Percentiles rank a stretch among this genome's conserved stretches.
These are phyloP conservation scores for Gibbula magus DNA, from an alignment of 2,888 invertebrate genomes.

Conservation along the genomic window DNA sequence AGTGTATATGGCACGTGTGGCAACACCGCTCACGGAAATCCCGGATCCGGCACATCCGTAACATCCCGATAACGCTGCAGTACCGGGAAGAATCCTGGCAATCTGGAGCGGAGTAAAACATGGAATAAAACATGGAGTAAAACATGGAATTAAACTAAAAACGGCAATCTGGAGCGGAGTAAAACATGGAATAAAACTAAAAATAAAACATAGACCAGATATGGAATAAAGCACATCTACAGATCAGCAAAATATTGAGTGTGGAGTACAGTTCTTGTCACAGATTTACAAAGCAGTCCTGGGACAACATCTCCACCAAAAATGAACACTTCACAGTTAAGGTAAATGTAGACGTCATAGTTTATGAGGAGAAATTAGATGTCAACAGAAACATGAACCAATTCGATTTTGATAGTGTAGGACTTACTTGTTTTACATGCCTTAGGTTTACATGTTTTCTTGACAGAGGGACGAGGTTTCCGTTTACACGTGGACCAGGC, in stretches of 20 bases:
- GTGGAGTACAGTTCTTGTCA: no score
- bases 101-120: constrained; percentile 34
- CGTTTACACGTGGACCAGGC: constrained; percentile 52
- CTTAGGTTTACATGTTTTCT: constrained; percentile 53
- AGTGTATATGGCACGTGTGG: constrained; percentile 44
- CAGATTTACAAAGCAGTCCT: no score
- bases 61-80: constrained; percentile 54
- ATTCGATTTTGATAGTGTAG: no score
- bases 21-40: constrained; percentile 58
- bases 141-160: no score
- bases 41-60: constrained; percentile 59
- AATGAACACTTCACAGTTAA: no score
- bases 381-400: no score
- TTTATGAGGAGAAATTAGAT: no score
- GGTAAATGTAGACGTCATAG: no score
- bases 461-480: constrained; percentile 51
- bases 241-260: no score
- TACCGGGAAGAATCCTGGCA: constrained; percentile 60
- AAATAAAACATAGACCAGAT: not conserved
- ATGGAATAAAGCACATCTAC: no score
- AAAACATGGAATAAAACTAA: not conserved
- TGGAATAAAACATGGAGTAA: no score
- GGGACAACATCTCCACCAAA: no score
- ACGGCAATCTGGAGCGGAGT: not conserved
- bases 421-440: constrained; percentile 49